A percentile compares a stretch with the other conserved stretches of the same genome.
Conservation (phyloP, 2,797 vertebrate genomes). For the Danio aesculapii region DNA sequence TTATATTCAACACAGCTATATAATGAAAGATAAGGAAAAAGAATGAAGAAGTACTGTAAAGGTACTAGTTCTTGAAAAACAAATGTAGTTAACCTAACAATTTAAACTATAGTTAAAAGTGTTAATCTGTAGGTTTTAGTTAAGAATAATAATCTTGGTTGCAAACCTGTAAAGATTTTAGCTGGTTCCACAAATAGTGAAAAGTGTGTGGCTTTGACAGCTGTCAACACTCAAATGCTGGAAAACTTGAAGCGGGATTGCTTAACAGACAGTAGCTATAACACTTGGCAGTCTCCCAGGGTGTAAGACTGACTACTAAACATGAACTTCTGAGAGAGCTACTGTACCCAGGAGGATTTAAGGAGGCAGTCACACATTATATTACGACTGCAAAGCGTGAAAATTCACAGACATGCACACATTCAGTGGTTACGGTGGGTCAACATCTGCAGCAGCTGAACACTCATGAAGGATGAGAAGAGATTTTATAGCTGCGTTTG, state of each 20-base stretch:
- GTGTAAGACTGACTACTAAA: slow-evolving; percentile 36
- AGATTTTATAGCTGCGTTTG: slow-evolving; percentile 54
- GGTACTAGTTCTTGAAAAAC: no score
- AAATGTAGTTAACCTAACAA: no score
- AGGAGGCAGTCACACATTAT: slow-evolving; percentile 53
- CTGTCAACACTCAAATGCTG: slow-evolving; percentile 29
- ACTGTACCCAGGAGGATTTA: slow-evolving; percentile 41
- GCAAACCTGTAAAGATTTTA: not conserved
- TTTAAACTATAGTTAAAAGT: no score
- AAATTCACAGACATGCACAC: slow-evolving; percentile 15
- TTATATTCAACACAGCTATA: no score
- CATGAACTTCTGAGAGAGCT: slow-evolving; percentile 26
- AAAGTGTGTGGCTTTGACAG: slow-evolving; percentile 11
- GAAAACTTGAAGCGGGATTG: not conserved
- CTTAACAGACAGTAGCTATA: slow-evolving; percentile 29
- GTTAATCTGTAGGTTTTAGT: no score
- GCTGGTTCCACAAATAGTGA: slow-evolving; percentile 13
- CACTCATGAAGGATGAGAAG: slow-evolving; percentile 41
- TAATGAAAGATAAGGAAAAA: no score
- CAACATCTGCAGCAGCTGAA: slow-evolving; percentile 38
- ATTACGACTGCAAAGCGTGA: slow-evolving; percentile 32
- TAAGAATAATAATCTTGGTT: no score
- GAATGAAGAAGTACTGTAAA: no score
- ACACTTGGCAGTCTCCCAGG: slow-evolving; percentile 35
- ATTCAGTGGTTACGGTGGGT: slow-evolving; percentile 14